Evolutionary conservation across 2,113 vertebrate genomes (phyloP), one percentile per base, ranked within the genome.

Genomic region (Melozone crissalis): DNA sequence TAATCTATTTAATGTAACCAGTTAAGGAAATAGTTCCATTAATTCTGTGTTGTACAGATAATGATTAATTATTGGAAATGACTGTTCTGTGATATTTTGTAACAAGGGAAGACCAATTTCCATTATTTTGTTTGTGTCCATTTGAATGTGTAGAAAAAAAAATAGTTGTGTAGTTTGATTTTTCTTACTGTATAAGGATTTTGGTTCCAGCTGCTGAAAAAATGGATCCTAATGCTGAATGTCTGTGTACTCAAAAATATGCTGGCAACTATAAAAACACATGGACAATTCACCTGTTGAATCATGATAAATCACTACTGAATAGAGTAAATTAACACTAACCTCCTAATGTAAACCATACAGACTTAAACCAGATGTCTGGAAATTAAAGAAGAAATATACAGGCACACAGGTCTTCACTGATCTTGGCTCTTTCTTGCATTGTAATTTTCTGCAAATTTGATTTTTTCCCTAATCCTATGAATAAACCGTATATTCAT

Each of bases 401-500:
- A 43, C 6, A 54, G 66, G 69, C 82, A 46, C 16, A 41, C 7
- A 61, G 4, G 43, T 71, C 28, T 63, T 81, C 61, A 52, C 19
- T 43, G 10, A 33, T 93, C 22, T 69, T 65, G 22, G 3, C 11
- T 62, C 41, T n/a, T 90, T 30, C 22, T 83, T 90, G 16, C 26
- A 35, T 27, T 41, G 5, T 35, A 33, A 84, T 83, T 93, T 66
- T 82, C 22, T 93, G 35, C 15, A 86, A 76, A 59, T 59, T 12
- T 28, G 5, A 30, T 33, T 84, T 77, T 80, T 72, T 57, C 35
- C 9, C n/a, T 57, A 73, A 41, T 63, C n/a, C 5, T 87, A n/a
- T 73, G 72, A 90, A 92, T 84, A 87, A 92, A 93, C 31, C 15
- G 83, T 55, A 39, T 92, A 87, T 87, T 92, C 6, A 69, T 69